Evolutionary conservation across 2,888 invertebrate genomes (phyloP).

Genomic region (Standfussiana lucernea): DNA sequence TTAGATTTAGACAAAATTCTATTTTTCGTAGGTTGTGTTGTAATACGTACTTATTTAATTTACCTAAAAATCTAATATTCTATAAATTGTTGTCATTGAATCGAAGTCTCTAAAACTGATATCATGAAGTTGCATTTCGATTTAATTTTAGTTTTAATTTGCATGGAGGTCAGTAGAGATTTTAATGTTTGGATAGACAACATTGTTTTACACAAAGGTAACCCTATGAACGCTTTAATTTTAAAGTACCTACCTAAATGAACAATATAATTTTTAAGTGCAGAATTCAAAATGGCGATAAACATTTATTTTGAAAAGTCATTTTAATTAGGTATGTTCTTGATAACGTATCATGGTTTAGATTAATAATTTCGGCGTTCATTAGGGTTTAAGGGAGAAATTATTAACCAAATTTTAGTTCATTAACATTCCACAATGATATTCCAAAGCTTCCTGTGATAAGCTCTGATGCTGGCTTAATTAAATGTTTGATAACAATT

Average conservation of each 20-base stretch:
- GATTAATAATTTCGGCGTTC: constrained; percentile 38
- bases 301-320: not conserved
- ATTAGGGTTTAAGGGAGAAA: constrained; percentile 42
- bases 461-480: constrained; percentile 60
- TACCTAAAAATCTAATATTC: not conserved
- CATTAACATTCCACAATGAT: constrained; percentile 69
- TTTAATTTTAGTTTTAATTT: constrained; percentile 11
- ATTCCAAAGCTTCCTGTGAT: constrained; percentile 81
- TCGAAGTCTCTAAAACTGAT: not conserved
- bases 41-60: not conserved
- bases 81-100: not conserved
- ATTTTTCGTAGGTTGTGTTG: not conserved
- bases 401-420: constrained; percentile 45
- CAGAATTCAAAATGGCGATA: not conserved
- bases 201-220: constrained; percentile 26
- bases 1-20: not conserved
- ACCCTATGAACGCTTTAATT: constrained; percentile 33
- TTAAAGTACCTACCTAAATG: not conserved
- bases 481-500: constrained; percentile 54
- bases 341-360: constrained; percentile 30
- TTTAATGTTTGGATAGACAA: constrained; percentile 11
- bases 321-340: not conserved
- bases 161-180: constrained; percentile 16
- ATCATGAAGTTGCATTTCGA: constrained; percentile 17
- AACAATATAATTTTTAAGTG: not conserved